Conservation (phyloP, 2,888 invertebrate species). For the Athetis lepigone region DNA sequence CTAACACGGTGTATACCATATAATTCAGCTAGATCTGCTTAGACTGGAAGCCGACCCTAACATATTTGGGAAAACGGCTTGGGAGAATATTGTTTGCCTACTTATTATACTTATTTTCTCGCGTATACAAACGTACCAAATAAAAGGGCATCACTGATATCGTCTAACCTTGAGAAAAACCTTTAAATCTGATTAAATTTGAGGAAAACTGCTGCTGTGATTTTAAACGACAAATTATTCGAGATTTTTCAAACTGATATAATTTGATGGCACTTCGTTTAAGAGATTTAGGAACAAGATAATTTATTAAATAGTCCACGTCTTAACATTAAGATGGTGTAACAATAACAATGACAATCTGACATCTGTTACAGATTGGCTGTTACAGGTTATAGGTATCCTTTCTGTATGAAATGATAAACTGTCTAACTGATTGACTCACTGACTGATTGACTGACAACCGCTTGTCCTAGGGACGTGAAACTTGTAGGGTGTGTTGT, state of each 20-base stretch:
- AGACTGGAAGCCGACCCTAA: too few relatives aligned
- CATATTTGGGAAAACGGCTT: too few relatives aligned
- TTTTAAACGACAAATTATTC: constrained; percentile 1
- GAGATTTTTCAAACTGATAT: constrained; percentile 9
- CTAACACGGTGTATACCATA: too few relatives aligned
- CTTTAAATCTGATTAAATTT: not conserved
- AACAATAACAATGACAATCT: not conserved
- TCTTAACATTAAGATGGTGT: constrained; percentile 5
- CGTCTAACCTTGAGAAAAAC: constrained; percentile 13
- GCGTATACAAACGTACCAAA: not conserved
- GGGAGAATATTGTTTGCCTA: too few relatives aligned
- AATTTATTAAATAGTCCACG: not conserved
- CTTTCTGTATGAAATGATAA: too few relatives aligned
- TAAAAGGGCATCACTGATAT: not conserved
- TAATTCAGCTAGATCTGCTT: too few relatives aligned
- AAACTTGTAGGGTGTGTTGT: too few relatives aligned
- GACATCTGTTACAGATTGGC: not conserved
- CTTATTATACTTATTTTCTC: too few relatives aligned
- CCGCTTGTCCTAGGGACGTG: too few relatives aligned
- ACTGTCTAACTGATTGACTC: too few relatives aligned
- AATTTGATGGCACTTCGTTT: constrained; percentile 9
- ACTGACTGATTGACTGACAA: too few relatives aligned
- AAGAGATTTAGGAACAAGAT: constrained; percentile 12
- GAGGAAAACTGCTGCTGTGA: constrained; percentile 13
- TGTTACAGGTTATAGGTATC: too few relatives aligned